These are phyloP conservation scores for Dinocampus coccinellae DNA, from an alignment of 2,888 invertebrate species.

Conservation along the genomic window DNA sequence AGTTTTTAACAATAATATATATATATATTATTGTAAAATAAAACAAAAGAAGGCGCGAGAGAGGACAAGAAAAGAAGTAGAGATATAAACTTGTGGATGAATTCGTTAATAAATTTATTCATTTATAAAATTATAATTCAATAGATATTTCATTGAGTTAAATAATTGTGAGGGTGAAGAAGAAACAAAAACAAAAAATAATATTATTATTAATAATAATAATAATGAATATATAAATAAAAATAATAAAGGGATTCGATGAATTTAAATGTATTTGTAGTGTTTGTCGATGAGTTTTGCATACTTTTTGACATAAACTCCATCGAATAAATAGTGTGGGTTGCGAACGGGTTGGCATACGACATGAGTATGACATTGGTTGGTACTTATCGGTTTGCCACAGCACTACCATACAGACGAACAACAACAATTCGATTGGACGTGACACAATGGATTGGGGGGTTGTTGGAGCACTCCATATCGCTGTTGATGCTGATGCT, in stretches of 20 bases:
- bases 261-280: slow-evolving; percentile 12
- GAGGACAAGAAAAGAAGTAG: neutral
- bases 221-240: neutral
- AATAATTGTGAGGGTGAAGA: neutral
- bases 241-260: neutral
- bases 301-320: neutral
- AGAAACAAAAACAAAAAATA: neutral
- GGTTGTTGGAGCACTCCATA: neutral
- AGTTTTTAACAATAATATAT: slow-evolving; percentile 39
- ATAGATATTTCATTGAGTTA: too few species aligned
- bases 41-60: slow-evolving; percentile 1
- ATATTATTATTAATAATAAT: too few species aligned
- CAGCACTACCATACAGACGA: slow-evolving; percentile 23
- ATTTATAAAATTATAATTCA: too few species aligned
- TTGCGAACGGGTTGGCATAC: neutral
- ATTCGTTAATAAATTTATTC: too few species aligned
- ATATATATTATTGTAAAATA: neutral
- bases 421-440: slow-evolving; percentile 29
- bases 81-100: too few species aligned
- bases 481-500: neutral
- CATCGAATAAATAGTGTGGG: neutral
- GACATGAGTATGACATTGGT: slow-evolving; percentile 12
- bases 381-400: slow-evolving; percentile 30
- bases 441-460: slow-evolving; percentile 13
- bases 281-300: neutral